Evolutionary conservation across 2,797 vertebrate species (phyloP).

Genomic region (Neopelma chrysocephalum): DNA sequence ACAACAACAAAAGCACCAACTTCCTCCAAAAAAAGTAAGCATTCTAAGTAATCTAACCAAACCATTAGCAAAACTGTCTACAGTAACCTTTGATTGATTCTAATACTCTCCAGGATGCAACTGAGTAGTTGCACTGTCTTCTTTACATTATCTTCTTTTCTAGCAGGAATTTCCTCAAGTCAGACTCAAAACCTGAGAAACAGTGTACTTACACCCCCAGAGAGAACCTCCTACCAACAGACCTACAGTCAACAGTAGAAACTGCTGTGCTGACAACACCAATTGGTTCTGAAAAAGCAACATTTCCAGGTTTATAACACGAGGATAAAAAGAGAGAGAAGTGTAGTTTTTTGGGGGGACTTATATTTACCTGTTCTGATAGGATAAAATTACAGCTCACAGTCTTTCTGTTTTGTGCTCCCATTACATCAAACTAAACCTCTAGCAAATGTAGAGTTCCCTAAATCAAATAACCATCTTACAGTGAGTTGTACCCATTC

Average conservation of each 20-base stretch:
- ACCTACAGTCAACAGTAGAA: neutral
- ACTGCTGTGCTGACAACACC: neutral
- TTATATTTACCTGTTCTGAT: neutral
- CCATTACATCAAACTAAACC: neutral
- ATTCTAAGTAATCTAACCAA: neutral
- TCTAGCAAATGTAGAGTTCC: neutral
- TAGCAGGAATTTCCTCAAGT: neutral
- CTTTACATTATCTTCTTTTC: neutral
- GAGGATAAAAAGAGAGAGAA: neutral
- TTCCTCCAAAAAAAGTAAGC: neutral
- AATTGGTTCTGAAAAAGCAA: neutral
- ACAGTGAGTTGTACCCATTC: neutral
- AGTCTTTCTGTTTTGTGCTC: neutral
- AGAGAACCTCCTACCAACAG: neutral
- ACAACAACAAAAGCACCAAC: neutral
- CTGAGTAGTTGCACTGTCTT: neutral
- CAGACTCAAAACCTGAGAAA: neutral
- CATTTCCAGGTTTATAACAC: neutral
- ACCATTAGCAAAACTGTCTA: neutral
- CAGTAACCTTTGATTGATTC: neutral
- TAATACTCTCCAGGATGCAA: neutral
- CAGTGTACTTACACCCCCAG: neutral
- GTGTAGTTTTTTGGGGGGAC: rapidly evolving
- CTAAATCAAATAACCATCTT: neutral
- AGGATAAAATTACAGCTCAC: neutral